A percentile compares a stretch with the other conserved stretches of the same genome.
These are phyloP conservation scores for Zaprionus ornatus DNA, from an alignment of 1,140 invertebrate genomes.

Conservation along the genomic window DNA sequence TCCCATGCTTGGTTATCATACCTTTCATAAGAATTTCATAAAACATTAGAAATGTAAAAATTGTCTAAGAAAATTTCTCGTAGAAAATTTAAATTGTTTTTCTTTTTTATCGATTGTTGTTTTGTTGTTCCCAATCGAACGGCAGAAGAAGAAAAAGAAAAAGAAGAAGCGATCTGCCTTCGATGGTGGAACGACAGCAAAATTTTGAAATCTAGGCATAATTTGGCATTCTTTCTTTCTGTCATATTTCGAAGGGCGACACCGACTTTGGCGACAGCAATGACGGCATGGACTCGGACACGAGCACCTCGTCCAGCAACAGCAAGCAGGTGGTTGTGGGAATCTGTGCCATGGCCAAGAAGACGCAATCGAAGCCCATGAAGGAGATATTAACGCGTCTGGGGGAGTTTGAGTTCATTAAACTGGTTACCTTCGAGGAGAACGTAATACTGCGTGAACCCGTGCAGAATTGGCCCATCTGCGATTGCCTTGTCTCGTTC, in stretches of 20 bases:
- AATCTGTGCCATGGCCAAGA: slow-evolving; percentile 99
- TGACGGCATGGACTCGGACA: slow-evolving; percentile 86
- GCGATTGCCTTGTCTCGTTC: slow-evolving; percentile 99
- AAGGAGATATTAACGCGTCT: slow-evolving; percentile 97
- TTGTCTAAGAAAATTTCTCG: not conserved
- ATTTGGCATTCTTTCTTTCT: not conserved
- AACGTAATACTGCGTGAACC: slow-evolving; percentile 97
- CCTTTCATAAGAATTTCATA: not conserved
- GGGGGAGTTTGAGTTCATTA: slow-evolving; percentile 98
- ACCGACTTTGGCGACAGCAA: slow-evolving; percentile 87
- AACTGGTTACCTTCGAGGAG: slow-evolving; percentile 96
- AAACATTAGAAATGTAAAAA: not conserved
- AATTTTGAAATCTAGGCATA: not conserved
- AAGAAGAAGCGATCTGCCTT: not conserved
- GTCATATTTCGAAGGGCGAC: slow-evolving; percentile 86
- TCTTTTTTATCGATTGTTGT: not conserved
- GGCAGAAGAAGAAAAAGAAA: not conserved
- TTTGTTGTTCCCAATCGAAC: not conserved
- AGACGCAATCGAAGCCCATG: slow-evolving; percentile 99
- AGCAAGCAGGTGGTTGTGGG: slow-evolving; percentile 93
- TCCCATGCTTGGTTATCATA: not conserved
- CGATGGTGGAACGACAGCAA: not conserved
- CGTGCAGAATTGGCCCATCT: slow-evolving; percentile 98
- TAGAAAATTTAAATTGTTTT: not conserved
- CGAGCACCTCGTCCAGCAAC: slow-evolving; percentile 82